A percentile compares a stretch with the other conserved stretches of the same genome.
phyloP scores from a whole-genome alignment of 1,140 invertebrate species.

The Calephelis virginiensis region DNA sequence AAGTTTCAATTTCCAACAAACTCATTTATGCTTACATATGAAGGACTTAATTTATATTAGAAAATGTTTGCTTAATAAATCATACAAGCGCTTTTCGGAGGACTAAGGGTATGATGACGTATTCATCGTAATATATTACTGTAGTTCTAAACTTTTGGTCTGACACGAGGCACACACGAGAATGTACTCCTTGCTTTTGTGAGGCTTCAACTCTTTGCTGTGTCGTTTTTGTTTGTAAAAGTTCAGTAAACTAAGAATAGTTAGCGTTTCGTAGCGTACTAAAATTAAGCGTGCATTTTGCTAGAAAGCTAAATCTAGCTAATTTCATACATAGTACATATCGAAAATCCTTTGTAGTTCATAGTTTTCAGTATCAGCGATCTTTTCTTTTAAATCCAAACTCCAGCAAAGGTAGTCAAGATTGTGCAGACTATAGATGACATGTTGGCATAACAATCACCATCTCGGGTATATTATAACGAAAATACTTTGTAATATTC shows the following conservation, averaged over 20 bases:
- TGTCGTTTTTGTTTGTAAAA: background rate
- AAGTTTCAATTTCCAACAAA: background rate
- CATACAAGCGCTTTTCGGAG: background rate
- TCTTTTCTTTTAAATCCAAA: too few relatives aligned
- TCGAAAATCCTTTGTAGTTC: too few relatives aligned
- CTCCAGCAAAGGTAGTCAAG: too few relatives aligned
- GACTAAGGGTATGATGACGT: slow-evolving; percentile 6
- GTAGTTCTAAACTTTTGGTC: background rate
- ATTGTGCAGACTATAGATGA: too few relatives aligned
- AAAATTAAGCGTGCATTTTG: too few relatives aligned
- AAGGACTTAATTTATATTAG: slow-evolving; percentile 9
- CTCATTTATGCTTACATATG: background rate
- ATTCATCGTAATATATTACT: slow-evolving; percentile 5
- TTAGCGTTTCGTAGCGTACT: too few relatives aligned
- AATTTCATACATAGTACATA: too few relatives aligned
- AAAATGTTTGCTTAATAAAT: slow-evolving; percentile 1
- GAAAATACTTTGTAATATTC: too few relatives aligned
- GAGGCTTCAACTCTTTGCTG: background rate
- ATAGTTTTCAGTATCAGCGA: too few relatives aligned
- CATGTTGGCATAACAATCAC: too few relatives aligned
- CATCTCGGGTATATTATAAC: too few relatives aligned
- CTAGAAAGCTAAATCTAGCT: too few relatives aligned
- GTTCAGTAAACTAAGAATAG: background rate
- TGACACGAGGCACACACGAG: background rate
- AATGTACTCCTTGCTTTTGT: background rate